Evolutionary conservation across 2,113 vertebrate species (phyloP).

Genomic region (Rynchops niger): DNA sequence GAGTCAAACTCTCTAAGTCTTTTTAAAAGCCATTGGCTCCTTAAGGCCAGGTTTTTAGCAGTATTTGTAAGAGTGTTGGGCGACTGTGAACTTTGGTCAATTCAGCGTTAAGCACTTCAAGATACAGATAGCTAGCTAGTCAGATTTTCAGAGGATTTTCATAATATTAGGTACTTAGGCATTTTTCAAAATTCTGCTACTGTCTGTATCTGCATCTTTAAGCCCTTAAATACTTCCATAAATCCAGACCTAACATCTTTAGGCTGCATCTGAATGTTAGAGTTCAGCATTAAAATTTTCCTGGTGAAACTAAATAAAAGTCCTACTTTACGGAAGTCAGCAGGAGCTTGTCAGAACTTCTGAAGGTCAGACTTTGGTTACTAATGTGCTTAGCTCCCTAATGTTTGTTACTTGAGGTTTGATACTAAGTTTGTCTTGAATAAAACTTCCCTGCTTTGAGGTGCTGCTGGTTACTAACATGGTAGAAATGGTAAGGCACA

Average conservation of each 20-base stretch:
- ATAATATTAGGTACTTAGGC: background rate
- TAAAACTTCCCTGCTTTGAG: background rate
- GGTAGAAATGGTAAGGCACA: background rate
- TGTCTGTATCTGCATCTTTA: conserved; percentile 8
- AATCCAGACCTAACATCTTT: conserved; percentile 38
- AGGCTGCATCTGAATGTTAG: background rate
- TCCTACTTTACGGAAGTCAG: background rate
- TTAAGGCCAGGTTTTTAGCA: conserved; percentile 14
- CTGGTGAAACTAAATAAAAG: background rate
- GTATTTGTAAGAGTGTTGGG: background rate
- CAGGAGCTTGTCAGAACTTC: background rate
- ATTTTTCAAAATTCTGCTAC: conserved; percentile 21
- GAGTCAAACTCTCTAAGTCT: background rate
- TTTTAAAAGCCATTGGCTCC: background rate
- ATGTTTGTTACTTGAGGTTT: background rate
- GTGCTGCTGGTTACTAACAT: background rate
- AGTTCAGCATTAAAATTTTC: background rate
- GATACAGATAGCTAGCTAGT: background rate
- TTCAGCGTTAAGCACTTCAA: background rate
- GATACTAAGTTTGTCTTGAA: background rate
- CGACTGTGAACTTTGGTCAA: background rate
- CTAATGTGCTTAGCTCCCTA: background rate
- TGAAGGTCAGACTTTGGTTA: background rate
- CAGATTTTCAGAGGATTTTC: conserved; percentile 40
- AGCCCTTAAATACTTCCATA: conserved; percentile 26